Conservation (phyloP, 2,113 vertebrate genomes). For the Astur gentilis region DNA sequence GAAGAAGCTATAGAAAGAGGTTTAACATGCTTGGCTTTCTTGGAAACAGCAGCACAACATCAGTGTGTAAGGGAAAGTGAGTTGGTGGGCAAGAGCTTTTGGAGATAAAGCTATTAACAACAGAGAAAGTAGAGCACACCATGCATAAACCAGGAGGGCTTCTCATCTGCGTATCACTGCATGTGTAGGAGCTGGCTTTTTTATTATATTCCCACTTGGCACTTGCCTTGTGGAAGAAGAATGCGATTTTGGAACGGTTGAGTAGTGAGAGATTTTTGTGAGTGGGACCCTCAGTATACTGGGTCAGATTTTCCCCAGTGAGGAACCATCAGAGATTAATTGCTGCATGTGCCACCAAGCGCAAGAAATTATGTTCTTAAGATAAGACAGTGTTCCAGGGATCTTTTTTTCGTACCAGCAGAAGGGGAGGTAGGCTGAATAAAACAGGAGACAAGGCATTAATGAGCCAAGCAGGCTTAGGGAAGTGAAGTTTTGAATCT, state of each 20-base stretch:
- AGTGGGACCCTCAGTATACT: background rate
- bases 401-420: background rate
- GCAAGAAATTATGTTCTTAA: background rate
- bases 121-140: background rate
- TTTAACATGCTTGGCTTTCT: background rate
- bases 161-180: background rate
- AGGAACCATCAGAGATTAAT: background rate
- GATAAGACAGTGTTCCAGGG: background rate
- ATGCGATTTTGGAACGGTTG: background rate
- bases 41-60: background rate
- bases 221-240: background rate
- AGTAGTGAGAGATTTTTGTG: background rate
- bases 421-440: background rate
- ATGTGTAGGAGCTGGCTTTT: background rate
- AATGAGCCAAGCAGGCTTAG: background rate
- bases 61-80: background rate
- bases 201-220: background rate
- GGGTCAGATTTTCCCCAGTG: conserved; percentile 3
- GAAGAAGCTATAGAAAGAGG: background rate
- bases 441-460: background rate
- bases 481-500: background rate
- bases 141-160: background rate
- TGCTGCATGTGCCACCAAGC: background rate
- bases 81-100: background rate
- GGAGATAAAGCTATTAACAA: background rate